Evolutionary conservation across 1,140 invertebrate genomes (phyloP), one percentile per base, ranked within the genome.

Genomic region (Pararge aegeria): DNA sequence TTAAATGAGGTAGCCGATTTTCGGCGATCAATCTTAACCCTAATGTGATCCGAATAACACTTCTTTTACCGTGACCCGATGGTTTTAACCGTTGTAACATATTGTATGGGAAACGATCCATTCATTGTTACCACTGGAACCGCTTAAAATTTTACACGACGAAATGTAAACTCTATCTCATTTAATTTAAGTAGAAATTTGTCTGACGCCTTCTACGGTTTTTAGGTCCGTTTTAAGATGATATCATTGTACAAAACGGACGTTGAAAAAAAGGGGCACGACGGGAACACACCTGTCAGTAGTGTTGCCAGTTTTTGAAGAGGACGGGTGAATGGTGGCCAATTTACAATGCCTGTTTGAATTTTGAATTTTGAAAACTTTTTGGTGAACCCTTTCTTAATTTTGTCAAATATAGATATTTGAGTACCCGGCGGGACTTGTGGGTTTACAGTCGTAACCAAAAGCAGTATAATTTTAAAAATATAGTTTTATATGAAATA

Each of bases 211-310:
- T 37, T 55, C 20, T 58, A n/a, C 18, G 55, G 44, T 52, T 24
- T 21, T 70, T 77, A 51, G 13, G 70, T 27, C 68, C 54, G 75
- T 83, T 67, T 64, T 29, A 52, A 55, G 48, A 18, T 49, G 19
- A 51, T 38, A 55, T 57, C 55, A 55, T 55, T 46, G 61, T 67
- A 69, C 67, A 73, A 76, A 87, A 87, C 81, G 84, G 86, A 89
- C 86, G 86, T 89, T 86, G 71, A 86, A 87, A 89, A n/a, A 89
- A 89, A 85, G 80, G 84, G 87, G 80, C 82, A 83, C 82, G 82
- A 80, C 82, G 78, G 82, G 84, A 86, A 87, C 84, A 81, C 84
- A 87, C 84, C 84, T 89, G 87, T 87, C 83, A 85, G 80, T 80
- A 77, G 83, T 84, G 84, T 86, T 87, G 83, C 87, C 78, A 87